A percentile compares a stretch with the other conserved stretches of the same genome.
Evolutionary conservation across 1,140 invertebrate species (phyloP).

Genomic region (Elysia chlorotica): DNA sequence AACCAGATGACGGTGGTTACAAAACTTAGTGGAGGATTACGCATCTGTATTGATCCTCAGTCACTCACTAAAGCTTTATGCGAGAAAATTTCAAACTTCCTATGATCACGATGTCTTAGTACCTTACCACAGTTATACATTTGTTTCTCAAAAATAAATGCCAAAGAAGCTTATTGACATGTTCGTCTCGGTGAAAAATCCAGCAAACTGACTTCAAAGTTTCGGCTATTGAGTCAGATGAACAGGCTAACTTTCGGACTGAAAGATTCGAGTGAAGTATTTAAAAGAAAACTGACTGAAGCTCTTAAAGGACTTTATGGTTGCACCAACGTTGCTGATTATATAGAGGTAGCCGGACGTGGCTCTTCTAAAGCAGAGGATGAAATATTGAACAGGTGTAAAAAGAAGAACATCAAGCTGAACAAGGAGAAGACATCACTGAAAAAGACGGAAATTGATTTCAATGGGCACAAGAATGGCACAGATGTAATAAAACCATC

Average conservation of each 20-base stretch:
- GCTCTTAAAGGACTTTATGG: constrained; percentile 10
- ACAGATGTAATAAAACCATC: constrained; percentile 42
- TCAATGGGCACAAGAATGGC: constrained; percentile 37
- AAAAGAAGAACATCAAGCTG: constrained; percentile 26
- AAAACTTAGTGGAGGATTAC: constrained; percentile 27
- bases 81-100: constrained; percentile 28
- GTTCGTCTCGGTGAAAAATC: constrained; percentile 42
- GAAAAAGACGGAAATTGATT: constrained; percentile 25
- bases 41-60: constrained; percentile 37
- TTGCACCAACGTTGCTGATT: constrained; percentile 24
- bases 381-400: constrained; percentile 10
- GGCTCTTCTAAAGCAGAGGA: no score
- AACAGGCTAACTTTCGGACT: constrained; percentile 34
- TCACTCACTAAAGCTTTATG: constrained; percentile 27
- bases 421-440: constrained; percentile 29
- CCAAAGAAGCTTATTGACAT: constrained; percentile 34
- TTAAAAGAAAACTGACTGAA: constrained; percentile 38
- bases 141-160: constrained; percentile 38
- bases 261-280: no score
- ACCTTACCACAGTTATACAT: constrained; percentile 25
- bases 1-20: constrained; percentile 21
- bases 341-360: constrained; percentile 23
- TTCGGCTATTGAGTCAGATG: constrained; percentile 21
- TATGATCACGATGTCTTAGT: constrained; percentile 37
- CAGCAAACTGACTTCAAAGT: constrained; percentile 31